Evolutionary conservation across 2,797 vertebrate genomes (phyloP).

Genomic region (Argya squamiceps): DNA sequence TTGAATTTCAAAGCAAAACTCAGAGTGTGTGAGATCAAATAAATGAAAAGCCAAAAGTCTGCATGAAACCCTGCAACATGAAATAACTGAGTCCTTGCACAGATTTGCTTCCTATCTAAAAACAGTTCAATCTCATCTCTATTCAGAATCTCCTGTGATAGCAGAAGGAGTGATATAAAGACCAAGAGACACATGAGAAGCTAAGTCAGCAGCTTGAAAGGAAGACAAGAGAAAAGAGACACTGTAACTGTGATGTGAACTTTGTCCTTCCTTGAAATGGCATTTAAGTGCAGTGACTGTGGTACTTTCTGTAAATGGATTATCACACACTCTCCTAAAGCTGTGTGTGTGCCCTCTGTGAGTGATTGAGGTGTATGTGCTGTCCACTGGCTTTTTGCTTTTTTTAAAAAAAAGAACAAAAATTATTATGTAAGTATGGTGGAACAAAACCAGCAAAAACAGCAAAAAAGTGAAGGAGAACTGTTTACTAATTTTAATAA

Average conservation of each 20-base stretch:
- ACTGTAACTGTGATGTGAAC: background rate
- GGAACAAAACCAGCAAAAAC: background rate
- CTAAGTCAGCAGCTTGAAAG: background rate
- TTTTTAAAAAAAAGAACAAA: background rate
- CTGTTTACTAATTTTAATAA: background rate
- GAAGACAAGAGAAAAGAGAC: background rate
- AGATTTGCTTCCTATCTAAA: conserved; percentile 23
- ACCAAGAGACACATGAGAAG: background rate
- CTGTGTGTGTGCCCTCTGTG: background rate
- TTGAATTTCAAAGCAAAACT: conserved; percentile 22
- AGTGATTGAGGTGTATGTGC: background rate
- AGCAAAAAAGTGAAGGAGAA: background rate
- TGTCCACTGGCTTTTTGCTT: background rate
- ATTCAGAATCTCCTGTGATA: background rate
- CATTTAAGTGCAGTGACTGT: background rate
- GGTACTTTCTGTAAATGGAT: background rate
- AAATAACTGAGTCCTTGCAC: background rate
- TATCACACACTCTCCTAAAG: background rate
- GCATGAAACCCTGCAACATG: background rate
- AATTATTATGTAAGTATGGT: background rate
- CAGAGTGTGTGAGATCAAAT: background rate
- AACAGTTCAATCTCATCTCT: conserved; percentile 21
- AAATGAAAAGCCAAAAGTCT: conserved; percentile 2
- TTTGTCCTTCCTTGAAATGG: background rate
- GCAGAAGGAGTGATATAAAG: background rate